Conservation (phyloP, 2,888 invertebrate species). For the Erebia palarica region DNA sequence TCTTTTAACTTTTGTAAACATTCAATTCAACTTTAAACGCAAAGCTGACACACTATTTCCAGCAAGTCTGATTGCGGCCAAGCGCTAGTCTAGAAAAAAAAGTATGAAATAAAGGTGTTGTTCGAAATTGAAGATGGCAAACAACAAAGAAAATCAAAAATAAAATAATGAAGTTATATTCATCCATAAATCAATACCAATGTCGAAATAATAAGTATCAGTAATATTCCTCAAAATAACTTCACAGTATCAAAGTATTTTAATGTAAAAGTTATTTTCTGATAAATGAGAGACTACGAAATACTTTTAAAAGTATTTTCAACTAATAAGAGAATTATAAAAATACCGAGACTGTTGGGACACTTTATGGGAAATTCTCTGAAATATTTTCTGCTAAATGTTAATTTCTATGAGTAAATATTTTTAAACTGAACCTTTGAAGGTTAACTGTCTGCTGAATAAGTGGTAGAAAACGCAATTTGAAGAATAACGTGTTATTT, state of each 20-base stretch:
- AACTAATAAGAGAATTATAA: not conserved
- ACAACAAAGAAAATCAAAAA: not conserved
- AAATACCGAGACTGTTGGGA: not conserved
- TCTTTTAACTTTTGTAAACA: no score
- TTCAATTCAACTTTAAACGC: no score
- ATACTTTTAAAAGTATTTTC: conserved; percentile 6
- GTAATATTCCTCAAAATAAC: not conserved
- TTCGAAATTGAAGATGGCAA: not conserved
- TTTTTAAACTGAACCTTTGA: not conserved
- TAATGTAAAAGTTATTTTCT: conserved; percentile 1
- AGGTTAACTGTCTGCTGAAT: no score
- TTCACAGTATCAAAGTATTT: not conserved
- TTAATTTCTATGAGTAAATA: not conserved
- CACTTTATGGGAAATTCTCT: not conserved
- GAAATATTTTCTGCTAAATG: not conserved
- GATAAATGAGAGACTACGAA: not conserved
- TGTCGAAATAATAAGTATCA: no score
- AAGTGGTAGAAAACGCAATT: no score
- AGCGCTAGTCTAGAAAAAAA: no score
- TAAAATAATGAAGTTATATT: not conserved
- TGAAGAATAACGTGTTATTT: no score
- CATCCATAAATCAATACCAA: no score
- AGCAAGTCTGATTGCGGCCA: no score
- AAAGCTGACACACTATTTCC: no score
- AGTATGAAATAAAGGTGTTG: no score